These are phyloP conservation scores for Arnoldichthys spilopterus DNA, from an alignment of 2,797 vertebrate species.

Conservation along the genomic window DNA sequence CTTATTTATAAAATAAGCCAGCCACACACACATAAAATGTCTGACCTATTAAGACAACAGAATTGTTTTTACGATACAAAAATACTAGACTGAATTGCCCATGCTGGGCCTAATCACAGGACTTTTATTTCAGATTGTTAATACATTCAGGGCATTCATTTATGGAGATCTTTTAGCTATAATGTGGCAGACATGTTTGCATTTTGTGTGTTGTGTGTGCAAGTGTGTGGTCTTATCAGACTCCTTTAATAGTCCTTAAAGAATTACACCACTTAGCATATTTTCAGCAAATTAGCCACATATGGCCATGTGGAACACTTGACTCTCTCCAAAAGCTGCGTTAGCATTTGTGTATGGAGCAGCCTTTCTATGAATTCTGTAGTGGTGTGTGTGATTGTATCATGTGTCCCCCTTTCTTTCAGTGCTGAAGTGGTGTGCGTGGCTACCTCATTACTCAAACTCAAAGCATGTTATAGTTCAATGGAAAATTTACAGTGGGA, in stretches of 20 bases:
- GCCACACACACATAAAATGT: slow-evolving; percentile 20
- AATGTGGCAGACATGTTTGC: not conserved
- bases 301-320: slow-evolving; percentile 52
- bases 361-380: slow-evolving; percentile 1
- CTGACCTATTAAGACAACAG: slow-evolving; percentile 6
- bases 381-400: slow-evolving; percentile 16
- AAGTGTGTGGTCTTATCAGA: slow-evolving; percentile 64
- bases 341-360: slow-evolving; percentile 14
- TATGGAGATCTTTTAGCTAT: slow-evolving; percentile 12
- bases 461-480: not conserved
- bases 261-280: slow-evolving; percentile 64
- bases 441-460: too few species aligned
- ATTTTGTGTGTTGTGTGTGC: not conserved
- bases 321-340: slow-evolving; percentile 18
- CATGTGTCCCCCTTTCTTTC: not conserved
- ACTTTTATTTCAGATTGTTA: slow-evolving; percentile 16
- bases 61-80: slow-evolving; percentile 20
- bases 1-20: slow-evolving; percentile 33
- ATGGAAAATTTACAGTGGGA: not conserved
- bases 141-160: slow-evolving; percentile 7
- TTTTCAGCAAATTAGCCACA: slow-evolving; percentile 63
- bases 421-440: slow-evolving; percentile 7
- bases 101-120: slow-evolving; percentile 1
- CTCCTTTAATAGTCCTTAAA: slow-evolving; percentile 57
- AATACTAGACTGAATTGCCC: not conserved